Evolutionary conservation across 2,888 invertebrate species (phyloP), one percentile per base, ranked within the genome.

Genomic region (Lasioglossum marginatum): DNA sequence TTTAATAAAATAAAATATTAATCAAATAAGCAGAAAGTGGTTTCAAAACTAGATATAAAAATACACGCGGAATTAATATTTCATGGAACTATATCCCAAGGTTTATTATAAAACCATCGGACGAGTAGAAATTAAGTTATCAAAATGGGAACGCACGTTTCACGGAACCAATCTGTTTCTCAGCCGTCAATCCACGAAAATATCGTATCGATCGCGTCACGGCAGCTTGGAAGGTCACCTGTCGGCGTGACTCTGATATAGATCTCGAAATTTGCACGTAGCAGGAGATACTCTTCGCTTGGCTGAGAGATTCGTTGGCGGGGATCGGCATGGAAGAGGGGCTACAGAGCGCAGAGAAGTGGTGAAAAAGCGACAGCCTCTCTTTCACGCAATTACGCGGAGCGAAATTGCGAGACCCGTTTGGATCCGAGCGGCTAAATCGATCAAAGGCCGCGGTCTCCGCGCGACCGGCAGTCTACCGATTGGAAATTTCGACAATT

Each of bases 371-470:
- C 74, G 79, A 66, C 82, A 76, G 76, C 82, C 81, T 78, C 90
- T 87, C 89, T 92, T 93, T 92, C 92, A 91, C 89, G 91, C 92
- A 93, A 93, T 93, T 93, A 93, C 92, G 89, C 83, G 77, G 86
- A 78, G 87, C 86, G 90, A 90, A 93, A 93, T 93, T 93, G 92
- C 90, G 88, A 86, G 83, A 83, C 77, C 84, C 83, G 91, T 75
- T 86, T 78, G 83, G 80, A 87, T 85, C 88, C 81, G 83, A 72
- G 72, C 77, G 84, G 87, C 79, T 90, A 91, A 91, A 90, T 91
- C 90, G 91, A 90, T 90, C 90, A 89, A 85, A 81, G 89, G 72
- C 88, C 80, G 83, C 78, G 88, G 86, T 86, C 91, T 87, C 82
- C 76, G 74, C 74, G 79, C 74, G 83, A 81, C 81, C 83, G 83